Conservation (phyloP, 2,113 vertebrate species). For the Nerophis lumbriciformis region DNA sequence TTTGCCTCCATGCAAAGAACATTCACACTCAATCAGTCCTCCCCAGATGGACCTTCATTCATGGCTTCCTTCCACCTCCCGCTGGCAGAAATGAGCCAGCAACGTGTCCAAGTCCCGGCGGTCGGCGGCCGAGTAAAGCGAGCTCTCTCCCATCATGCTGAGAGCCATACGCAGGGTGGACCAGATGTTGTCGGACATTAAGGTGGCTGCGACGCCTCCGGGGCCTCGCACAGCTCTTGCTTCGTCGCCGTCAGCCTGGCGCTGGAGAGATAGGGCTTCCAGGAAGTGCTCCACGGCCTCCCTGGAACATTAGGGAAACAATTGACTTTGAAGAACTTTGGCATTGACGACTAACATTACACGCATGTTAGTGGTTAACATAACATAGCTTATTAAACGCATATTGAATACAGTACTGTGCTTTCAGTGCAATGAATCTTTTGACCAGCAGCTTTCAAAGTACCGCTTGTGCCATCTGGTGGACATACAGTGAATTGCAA, state of each 20-base stretch:
- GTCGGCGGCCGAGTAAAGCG: slow-evolving; percentile 88
- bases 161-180: slow-evolving; percentile 94
- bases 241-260: slow-evolving; percentile 80
- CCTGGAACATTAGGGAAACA: slow-evolving; percentile 58
- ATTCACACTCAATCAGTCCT: slow-evolving; percentile 65
- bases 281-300: slow-evolving; percentile 98
- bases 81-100: slow-evolving; percentile 82
- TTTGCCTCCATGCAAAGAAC: slow-evolving; percentile 42
- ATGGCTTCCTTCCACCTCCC: slow-evolving; percentile 76
- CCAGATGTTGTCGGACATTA: slow-evolving; percentile 99
- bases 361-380: no score
- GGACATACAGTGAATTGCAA: slow-evolving; percentile 1
- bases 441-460: neutral
- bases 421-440: neutral
- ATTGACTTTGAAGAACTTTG: neutral
- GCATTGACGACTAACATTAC: neutral
- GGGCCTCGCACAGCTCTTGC: slow-evolving; percentile 65
- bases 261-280: slow-evolving; percentile 92
- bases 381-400: no score
- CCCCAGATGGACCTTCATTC: slow-evolving; percentile 65
- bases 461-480: slow-evolving; percentile 17
- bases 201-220: slow-evolving; percentile 71
- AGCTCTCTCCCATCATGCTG: slow-evolving; percentile 96
- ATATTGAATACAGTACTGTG: neutral
- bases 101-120: slow-evolving; percentile 82